These are phyloP conservation scores for Cotesia glomerata DNA, from an alignment of 1,140 invertebrate species.

Conservation along the genomic window DNA sequence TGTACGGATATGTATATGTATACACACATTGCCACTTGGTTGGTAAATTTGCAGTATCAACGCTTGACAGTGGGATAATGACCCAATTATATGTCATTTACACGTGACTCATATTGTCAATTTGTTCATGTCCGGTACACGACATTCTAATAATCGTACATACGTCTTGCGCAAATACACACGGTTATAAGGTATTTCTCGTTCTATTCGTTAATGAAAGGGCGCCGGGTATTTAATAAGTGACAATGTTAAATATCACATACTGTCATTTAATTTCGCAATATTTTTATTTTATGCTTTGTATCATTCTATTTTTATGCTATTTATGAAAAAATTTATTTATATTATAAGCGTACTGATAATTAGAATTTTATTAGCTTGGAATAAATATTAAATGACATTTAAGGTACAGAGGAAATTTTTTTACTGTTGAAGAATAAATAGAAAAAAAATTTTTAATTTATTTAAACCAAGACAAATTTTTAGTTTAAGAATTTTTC, in stretches of 20 bases:
- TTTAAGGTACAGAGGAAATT: no score
- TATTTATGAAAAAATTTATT: no score
- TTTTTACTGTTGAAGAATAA: no score
- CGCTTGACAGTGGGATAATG: slow-evolving; percentile 46
- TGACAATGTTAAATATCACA: background rate
- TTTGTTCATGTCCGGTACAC: slow-evolving; percentile 46
- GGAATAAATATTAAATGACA: no score
- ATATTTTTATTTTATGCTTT: no score
- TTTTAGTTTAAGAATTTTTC: no score
- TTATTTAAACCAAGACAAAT: no score
- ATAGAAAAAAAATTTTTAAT: no score
- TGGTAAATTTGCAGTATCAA: slow-evolving; percentile 31
- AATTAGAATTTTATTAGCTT: no score
- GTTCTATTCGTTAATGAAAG: slow-evolving; percentile 7
- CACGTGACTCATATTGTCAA: slow-evolving; percentile 50
- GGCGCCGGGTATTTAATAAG: background rate
- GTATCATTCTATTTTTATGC: no score
- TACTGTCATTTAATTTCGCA: no score
- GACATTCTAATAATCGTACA: slow-evolving; percentile 25
- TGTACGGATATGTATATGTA: background rate
- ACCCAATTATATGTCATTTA: slow-evolving; percentile 55
- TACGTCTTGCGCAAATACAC: slow-evolving; percentile 7
- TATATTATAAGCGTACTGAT: no score
- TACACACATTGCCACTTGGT: slow-evolving; percentile 11
- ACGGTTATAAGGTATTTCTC: background rate